Evolutionary conservation across 23 tunicate species (phyloP).

Genomic region (Trididemnum clinides): DNA sequence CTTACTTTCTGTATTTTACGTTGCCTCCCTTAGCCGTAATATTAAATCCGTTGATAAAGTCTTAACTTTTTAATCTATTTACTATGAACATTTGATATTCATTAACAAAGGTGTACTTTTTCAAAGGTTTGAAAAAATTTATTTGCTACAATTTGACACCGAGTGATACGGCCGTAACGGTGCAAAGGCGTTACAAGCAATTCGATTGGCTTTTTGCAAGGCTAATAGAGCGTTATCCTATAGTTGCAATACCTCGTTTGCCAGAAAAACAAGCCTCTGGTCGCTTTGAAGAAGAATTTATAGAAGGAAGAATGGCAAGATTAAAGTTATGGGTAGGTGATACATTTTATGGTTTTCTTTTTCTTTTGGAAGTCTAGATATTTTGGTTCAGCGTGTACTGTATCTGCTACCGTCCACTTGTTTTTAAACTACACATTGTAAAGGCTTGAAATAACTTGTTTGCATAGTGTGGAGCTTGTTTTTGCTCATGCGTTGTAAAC

Average conservation of each 20-base stretch:
- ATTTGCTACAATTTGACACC: slow-evolving; percentile 97
- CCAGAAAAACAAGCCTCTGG: slow-evolving; percentile 99
- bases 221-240: slow-evolving; percentile 69
- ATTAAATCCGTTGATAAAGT: too few species aligned
- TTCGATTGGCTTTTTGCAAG: slow-evolving; percentile 84
- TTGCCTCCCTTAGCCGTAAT: too few species aligned
- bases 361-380: too few species aligned
- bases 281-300: slow-evolving; percentile 97
- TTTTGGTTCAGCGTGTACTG: too few species aligned
- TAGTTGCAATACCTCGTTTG: slow-evolving; percentile 75
- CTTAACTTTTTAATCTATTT: too few species aligned
- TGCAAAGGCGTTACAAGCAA: slow-evolving; percentile 94
- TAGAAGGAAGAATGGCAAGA: slow-evolving; percentile 94
- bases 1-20: too few species aligned
- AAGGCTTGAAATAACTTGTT: too few species aligned
- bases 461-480: too few species aligned
- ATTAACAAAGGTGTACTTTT: background rate
- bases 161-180: slow-evolving; percentile 79
- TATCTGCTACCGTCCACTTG: too few species aligned
- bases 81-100: background rate
- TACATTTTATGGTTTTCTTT: too few species aligned
- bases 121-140: slow-evolving; percentile 82
- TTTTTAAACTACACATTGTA: too few species aligned
- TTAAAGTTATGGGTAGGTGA: slow-evolving; percentile 92
- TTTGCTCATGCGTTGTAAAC: too few species aligned